Conservation (phyloP, 2,888 invertebrate species). For the Pilophorus perplexus region DNA sequence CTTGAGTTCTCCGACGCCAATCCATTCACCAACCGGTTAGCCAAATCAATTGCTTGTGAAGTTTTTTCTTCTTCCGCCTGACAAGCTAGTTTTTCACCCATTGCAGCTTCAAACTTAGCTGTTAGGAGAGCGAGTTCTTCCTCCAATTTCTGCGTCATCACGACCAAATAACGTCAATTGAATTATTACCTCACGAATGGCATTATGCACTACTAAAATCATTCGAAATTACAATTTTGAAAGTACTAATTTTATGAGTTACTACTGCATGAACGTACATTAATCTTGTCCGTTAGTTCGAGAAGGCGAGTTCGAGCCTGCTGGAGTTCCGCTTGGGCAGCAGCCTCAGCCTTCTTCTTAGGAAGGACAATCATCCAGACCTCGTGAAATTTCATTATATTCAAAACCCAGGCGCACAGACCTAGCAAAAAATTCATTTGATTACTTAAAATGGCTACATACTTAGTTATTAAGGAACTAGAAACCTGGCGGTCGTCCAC, state of each 20-base stretch:
- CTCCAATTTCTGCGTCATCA: conserved; percentile 63
- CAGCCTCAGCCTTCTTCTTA: conserved; percentile 78
- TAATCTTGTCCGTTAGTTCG: conserved; percentile 69
- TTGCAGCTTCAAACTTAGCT: conserved; percentile 81
- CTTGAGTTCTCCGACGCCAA: conserved; percentile 87
- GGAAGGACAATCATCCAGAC: conserved; percentile 91
- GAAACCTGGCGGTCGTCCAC: no score
- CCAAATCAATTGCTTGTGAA: conserved; percentile 81
- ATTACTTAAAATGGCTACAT: no score
- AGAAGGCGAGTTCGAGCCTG: conserved; percentile 76
- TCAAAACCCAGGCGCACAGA: conserved; percentile 91
- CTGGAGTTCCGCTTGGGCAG: conserved; percentile 79
- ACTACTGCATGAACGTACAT: conserved; percentile 53
- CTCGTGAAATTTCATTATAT: conserved; percentile 84
- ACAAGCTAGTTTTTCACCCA: conserved; percentile 81
- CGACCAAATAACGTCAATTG: no score
- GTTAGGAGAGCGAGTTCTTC: conserved; percentile 71
- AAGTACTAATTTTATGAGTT: neutral
- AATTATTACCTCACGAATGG: no score
- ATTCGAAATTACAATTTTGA: no score
- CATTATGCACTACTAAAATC: no score
- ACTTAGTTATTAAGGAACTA: no score
- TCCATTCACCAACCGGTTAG: conserved; percentile 88
- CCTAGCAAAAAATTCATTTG: conserved; percentile 55
- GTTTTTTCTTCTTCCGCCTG: conserved; percentile 92